phyloP scores from a whole-genome alignment of 2,888 invertebrate genomes.

The Acleris holmiana region DNA sequence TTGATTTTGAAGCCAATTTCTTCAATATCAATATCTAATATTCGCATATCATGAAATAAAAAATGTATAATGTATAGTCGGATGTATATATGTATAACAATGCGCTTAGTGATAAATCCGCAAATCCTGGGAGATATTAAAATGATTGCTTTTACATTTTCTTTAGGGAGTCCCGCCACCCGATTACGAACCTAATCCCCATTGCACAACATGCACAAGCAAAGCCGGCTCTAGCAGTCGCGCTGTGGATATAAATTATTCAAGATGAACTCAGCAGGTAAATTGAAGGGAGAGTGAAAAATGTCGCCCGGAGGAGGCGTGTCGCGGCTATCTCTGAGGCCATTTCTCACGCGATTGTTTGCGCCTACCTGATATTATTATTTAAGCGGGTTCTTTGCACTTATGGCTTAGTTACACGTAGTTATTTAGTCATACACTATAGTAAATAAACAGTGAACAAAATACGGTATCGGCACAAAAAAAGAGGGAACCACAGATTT shows the following conservation, averaged over 20 bases:
- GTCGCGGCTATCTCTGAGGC: conserved; percentile 36
- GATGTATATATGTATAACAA: conserved; percentile 18
- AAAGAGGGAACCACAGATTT: no score
- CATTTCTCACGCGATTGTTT: conserved; percentile 35
- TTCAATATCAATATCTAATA: no score
- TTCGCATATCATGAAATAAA: no score
- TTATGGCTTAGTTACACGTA: neutral
- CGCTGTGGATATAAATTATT: conserved; percentile 48
- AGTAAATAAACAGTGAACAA: neutral
- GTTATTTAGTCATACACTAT: neutral
- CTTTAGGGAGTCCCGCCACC: neutral
- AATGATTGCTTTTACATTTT: conserved; percentile 33
- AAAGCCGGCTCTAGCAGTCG: conserved; percentile 11
- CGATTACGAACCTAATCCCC: conserved; percentile 20
- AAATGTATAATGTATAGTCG: neutral
- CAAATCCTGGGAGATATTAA: conserved; percentile 28
- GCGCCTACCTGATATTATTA: conserved; percentile 6
- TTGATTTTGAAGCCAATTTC: no score
- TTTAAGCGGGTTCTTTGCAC: neutral
- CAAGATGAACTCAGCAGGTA: conserved; percentile 58
- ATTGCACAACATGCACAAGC: conserved; percentile 15
- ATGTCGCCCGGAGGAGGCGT: conserved; percentile 48
- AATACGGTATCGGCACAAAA: no score
- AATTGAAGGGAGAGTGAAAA: conserved; percentile 60
- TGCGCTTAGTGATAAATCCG: conserved; percentile 32